Conservation (phyloP, 1,140 invertebrate species). For the Trichonephila clavata region DNA sequence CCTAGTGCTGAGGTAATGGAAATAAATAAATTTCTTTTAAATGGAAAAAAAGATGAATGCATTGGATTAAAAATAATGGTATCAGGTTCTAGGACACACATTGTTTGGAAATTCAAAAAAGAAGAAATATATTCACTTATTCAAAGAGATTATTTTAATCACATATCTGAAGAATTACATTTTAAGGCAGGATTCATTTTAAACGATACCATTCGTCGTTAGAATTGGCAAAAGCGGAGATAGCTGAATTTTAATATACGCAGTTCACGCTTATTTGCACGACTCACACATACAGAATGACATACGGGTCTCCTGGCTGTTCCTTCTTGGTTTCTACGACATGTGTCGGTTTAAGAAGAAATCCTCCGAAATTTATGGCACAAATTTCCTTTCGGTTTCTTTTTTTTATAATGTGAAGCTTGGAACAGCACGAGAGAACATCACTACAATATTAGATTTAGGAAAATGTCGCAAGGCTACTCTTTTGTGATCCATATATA, state of each 20-base stretch:
- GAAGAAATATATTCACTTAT: not conserved
- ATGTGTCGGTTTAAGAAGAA: slow-evolving; percentile 43
- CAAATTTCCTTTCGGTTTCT: slow-evolving; percentile 38
- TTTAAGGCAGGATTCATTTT: not conserved
- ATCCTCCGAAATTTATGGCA: slow-evolving; percentile 51
- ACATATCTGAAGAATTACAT: not conserved
- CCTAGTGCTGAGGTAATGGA: too few relatives aligned
- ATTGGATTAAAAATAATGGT: too few relatives aligned
- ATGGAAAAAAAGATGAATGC: too few relatives aligned
- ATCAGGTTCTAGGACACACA: too few relatives aligned
- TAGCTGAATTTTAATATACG: slow-evolving; percentile 34
- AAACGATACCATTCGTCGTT: not conserved
- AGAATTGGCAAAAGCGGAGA: not conserved
- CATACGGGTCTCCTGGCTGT: slow-evolving; percentile 23
- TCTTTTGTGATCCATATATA: slow-evolving; percentile 43
- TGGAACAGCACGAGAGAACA: not conserved
- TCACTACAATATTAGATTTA: slow-evolving; percentile 55
- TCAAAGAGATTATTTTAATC: not conserved
- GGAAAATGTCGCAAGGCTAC: slow-evolving; percentile 56
- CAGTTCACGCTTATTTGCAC: slow-evolving; percentile 15
- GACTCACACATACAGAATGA: slow-evolving; percentile 33
- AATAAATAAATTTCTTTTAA: too few relatives aligned
- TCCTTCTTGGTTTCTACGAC: slow-evolving; percentile 22
- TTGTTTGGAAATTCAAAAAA: too few relatives aligned
- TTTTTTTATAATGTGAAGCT: slow-evolving; percentile 25